These are phyloP conservation scores for Setipinna tenuifilis DNA, from an alignment of 2,797 vertebrate genomes.

Conservation along the genomic window DNA sequence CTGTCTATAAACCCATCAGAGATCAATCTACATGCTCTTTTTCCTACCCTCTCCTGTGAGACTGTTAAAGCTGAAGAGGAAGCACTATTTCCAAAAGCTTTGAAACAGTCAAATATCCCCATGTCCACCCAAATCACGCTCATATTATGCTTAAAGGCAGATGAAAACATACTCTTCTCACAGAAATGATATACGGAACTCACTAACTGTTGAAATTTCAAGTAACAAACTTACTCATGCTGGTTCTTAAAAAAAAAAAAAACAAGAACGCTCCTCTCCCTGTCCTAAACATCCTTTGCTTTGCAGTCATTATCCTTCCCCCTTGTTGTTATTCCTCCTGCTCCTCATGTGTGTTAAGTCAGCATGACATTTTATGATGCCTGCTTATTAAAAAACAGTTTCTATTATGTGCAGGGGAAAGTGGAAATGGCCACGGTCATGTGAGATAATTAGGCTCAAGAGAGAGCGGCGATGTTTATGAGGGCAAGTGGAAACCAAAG, in stretches of 20 bases:
- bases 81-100: neutral
- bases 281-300: neutral
- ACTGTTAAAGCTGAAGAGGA: neutral
- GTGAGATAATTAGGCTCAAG: constrained; percentile 76
- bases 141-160: neutral
- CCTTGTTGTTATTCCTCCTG: constrained; percentile 74
- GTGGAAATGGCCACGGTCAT: constrained; percentile 75
- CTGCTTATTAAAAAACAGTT: constrained; percentile 80
- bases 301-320: neutral
- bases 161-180: neutral
- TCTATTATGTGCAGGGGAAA: constrained; percentile 76
- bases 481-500: constrained; percentile 65
- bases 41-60: neutral
- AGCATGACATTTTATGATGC: constrained; percentile 80
- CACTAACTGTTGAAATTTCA: neutral
- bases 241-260: neutral
- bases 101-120: neutral
- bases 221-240: neutral
- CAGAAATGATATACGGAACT: neutral
- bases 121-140: neutral
- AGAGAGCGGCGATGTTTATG: constrained; percentile 75
- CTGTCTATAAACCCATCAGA: constrained; percentile 68
- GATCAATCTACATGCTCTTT: constrained; percentile 48
- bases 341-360: constrained; percentile 77
- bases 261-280: neutral